Conservation (phyloP, 2,888 invertebrate genomes). For the Eupeodes latifasciatus region DNA sequence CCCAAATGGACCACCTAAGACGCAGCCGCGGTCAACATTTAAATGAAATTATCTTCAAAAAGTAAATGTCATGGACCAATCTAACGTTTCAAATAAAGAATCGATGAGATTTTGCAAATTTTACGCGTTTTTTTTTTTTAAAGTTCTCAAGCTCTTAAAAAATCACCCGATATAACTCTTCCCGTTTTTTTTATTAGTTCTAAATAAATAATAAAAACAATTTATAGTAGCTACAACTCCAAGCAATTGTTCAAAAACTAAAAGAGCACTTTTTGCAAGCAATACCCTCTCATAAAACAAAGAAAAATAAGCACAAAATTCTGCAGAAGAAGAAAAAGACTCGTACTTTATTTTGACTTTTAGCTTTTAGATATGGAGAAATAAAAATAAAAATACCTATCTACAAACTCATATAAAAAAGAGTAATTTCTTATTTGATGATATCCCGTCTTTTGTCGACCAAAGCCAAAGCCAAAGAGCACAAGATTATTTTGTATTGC, state of each 20-base stretch:
- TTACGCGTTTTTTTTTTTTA: too few species aligned
- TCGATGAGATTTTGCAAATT: too few species aligned
- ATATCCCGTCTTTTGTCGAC: slow-evolving; percentile 22
- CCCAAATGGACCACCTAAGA: too few species aligned
- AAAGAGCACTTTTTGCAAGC: slow-evolving; percentile 1
- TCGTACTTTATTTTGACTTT: slow-evolving; percentile 22
- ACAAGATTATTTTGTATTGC: slow-evolving; percentile 11
- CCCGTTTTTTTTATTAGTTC: background rate
- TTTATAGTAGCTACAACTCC: slow-evolving; percentile 5
- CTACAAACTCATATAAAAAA: slow-evolving; percentile 38
- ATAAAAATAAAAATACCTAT: slow-evolving; percentile 23
- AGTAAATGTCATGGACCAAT: too few species aligned
- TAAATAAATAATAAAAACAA: slow-evolving; percentile 28
- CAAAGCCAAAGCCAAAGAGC: slow-evolving; percentile 46
- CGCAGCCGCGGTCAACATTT: too few species aligned
- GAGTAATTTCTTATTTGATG: slow-evolving; percentile 27
- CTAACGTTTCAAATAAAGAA: too few species aligned
- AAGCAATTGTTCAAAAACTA: slow-evolving; percentile 9
- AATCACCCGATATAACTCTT: too few species aligned
- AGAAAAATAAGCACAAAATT: background rate
- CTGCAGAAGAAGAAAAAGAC: background rate
- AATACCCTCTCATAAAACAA: slow-evolving; percentile 12
- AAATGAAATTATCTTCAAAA: too few species aligned
- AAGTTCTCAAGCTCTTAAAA: too few species aligned
- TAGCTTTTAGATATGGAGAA: slow-evolving; percentile 16